Conservation (phyloP, 37 sponge, comb jelly and placozoan species). For the Petrosia ficiformis region DNA sequence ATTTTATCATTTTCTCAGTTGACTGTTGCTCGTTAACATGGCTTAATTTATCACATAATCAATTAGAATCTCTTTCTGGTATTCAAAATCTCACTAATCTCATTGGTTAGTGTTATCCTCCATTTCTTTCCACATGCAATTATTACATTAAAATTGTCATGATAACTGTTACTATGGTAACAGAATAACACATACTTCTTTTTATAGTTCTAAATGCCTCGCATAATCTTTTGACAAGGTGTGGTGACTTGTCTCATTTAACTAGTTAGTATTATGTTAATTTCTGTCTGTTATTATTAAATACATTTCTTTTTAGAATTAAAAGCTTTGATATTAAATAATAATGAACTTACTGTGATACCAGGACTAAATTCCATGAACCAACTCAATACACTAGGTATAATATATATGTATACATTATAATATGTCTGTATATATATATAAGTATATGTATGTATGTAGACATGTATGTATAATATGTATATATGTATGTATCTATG, state of each 20-base stretch:
- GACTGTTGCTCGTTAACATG: conserved; percentile 26
- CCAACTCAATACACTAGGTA: conserved; percentile 34
- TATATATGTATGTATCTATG: no score
- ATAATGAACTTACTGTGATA: conserved; percentile 20
- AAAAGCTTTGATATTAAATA: conserved; percentile 40
- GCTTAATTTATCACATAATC: conserved; percentile 41
- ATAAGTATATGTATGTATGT: no score
- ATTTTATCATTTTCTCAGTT: conserved; percentile 1
- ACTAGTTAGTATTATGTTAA: conserved; percentile 15
- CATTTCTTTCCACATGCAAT: no score
- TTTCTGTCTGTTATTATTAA: not conserved
- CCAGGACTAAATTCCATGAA: conserved; percentile 7
- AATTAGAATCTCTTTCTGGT: conserved; percentile 24
- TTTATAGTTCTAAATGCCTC: conserved; percentile 31
- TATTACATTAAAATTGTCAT: not conserved
- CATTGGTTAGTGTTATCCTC: conserved; percentile 29
- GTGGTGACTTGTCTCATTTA: conserved; percentile 20
- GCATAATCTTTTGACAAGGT: conserved; percentile 22
- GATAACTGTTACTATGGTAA: not conserved
- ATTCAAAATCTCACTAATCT: conserved; percentile 23
- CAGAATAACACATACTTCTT: not conserved
- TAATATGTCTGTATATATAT: no score
- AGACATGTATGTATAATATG: no score
- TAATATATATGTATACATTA: no score
- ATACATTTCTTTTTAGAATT: conserved; percentile 13